phyloP scores from a whole-genome alignment of 2,797 vertebrate species.

The Mareca penelope region DNA sequence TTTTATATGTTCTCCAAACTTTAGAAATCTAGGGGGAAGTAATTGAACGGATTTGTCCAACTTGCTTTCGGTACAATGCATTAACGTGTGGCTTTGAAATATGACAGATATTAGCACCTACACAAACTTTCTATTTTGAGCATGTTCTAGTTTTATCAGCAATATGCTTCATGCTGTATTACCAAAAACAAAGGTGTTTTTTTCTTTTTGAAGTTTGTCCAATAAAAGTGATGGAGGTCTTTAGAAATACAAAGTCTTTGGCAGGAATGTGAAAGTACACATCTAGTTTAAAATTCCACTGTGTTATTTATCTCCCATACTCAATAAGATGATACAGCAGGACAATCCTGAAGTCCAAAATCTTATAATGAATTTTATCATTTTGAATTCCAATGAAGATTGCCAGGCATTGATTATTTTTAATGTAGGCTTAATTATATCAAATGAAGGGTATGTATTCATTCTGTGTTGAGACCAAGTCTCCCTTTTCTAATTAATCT shows the following conservation, averaged over 20 bases:
- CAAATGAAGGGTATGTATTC: neutral
- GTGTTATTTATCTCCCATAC: neutral
- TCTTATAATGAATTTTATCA: neutral
- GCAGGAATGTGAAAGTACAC: neutral
- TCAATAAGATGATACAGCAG: neutral
- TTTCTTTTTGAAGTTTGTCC: neutral
- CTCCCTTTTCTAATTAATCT: neutral
- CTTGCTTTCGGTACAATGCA: conserved; percentile 3
- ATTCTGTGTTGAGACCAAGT: neutral
- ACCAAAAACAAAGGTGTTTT: neutral
- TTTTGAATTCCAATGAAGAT: neutral
- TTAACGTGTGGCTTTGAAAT: conserved; percentile 11
- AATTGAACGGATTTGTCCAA: neutral
- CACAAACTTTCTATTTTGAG: neutral
- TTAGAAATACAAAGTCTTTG: neutral
- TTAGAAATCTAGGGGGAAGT: neutral
- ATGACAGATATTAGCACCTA: conserved; percentile 11
- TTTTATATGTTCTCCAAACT: neutral
- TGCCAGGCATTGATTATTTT: neutral
- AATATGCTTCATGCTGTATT: neutral
- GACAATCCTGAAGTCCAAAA: neutral
- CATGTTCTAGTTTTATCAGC: neutral
- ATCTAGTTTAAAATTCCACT: neutral
- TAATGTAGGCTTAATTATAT: neutral
- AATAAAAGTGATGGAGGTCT: neutral